These are phyloP conservation scores for Himalopsyche anomala DNA, from an alignment of 2,888 invertebrate genomes.

Conservation along the genomic window DNA sequence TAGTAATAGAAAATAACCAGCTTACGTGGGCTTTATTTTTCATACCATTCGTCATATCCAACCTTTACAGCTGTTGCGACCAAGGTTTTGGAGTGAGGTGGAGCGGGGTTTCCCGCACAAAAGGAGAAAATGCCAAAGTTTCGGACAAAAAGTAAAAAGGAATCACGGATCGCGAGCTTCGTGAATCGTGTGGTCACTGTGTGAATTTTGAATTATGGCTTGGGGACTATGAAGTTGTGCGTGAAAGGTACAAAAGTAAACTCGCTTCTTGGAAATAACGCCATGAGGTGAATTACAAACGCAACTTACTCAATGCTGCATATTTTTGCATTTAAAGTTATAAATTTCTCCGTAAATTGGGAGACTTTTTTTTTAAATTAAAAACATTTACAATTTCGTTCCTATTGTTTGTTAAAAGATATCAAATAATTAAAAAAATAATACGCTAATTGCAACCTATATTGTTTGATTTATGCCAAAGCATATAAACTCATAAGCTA, in stretches of 20 bases:
- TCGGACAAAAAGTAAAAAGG: constrained; percentile 64
- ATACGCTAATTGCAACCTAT: too few relatives aligned
- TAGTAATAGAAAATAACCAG: too few relatives aligned
- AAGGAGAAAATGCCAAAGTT: constrained; percentile 65
- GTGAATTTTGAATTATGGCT: constrained; percentile 64
- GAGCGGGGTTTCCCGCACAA: constrained; percentile 57
- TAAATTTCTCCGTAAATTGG: too few relatives aligned
- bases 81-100: background rate
- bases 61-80: background rate
- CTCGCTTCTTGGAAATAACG: constrained; percentile 34
- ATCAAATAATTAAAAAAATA: too few relatives aligned
- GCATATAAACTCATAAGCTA: too few relatives aligned
- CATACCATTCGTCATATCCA: background rate
- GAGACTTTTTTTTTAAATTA: too few relatives aligned
- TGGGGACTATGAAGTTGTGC: constrained; percentile 44
- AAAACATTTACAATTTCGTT: too few relatives aligned
- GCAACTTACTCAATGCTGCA: background rate
- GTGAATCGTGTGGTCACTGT: constrained; percentile 62
- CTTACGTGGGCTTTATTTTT: background rate
- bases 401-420: too few relatives aligned
- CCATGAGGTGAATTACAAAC: background rate
- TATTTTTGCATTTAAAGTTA: background rate
- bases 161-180: constrained; percentile 63
- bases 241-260: constrained; percentile 45
- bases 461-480: too few relatives aligned